Percentiles rank a stretch among this genome's conserved stretches.
phyloP scores from a whole-genome alignment of 2,797 vertebrate genomes.

The Moxostoma hubbsi region DNA sequence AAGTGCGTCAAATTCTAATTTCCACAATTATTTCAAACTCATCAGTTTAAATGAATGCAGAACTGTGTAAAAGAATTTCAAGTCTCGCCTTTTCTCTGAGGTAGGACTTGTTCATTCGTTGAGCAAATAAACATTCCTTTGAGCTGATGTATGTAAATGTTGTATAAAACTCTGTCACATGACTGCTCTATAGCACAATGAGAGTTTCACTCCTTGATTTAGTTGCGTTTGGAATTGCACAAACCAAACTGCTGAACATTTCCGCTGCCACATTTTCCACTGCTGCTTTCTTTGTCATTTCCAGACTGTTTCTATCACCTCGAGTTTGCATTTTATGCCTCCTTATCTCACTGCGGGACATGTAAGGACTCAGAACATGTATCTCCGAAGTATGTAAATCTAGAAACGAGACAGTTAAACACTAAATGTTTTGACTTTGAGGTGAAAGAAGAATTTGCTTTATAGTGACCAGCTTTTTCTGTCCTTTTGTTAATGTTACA shows the following conservation, averaged over 20 bases:
- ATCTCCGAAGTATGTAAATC: too few relatives aligned
- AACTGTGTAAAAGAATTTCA: neutral
- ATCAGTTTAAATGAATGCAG: neutral
- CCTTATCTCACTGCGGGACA: neutral
- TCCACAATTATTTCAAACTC: neutral
- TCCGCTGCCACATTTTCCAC: too few relatives aligned
- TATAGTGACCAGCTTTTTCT: neutral
- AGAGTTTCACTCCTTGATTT: too few relatives aligned
- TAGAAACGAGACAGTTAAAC: neutral
- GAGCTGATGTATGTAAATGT: neutral
- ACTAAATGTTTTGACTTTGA: neutral
- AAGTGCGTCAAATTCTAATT: neutral
- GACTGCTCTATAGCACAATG: too few relatives aligned
- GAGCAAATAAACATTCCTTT: neutral
- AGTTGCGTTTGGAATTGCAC: too few relatives aligned
- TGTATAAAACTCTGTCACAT: neutral
- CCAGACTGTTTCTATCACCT: too few relatives aligned
- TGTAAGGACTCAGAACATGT: neutral
- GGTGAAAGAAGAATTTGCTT: conserved; percentile 5
- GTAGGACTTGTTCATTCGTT: too few relatives aligned
- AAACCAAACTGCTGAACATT: too few relatives aligned
- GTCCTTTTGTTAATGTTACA: conserved; percentile 4
- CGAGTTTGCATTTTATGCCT: too few relatives aligned
- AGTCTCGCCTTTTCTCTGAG: conserved; percentile 1
- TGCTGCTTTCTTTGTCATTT: neutral